Evolutionary conservation across 92 coral and sea anemone species (phyloP), one percentile per base, ranked within the genome.

Genomic region (Hydrozoanthus gracilis): DNA sequence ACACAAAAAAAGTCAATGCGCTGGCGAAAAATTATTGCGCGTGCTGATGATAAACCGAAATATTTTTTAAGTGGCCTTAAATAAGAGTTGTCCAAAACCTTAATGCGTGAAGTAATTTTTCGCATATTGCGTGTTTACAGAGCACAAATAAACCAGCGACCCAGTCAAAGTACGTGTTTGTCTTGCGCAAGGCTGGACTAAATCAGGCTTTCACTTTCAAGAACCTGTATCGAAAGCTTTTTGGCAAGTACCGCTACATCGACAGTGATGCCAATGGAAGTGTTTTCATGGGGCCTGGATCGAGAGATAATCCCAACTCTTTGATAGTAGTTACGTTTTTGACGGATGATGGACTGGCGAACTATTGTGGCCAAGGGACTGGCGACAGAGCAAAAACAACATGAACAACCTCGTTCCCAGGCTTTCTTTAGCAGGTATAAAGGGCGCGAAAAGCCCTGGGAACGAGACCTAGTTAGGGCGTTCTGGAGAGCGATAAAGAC

Each of bases 201-300:
- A 46, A 56, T 3, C 73, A 46, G n/a, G 60, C 73, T 12, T 79
- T n/a, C 73, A 65, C 51, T 8, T 79, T 79, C 54, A 64, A 8
- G 62, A 79, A 16, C 84, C 64, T 8, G 16, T 44, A 16, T 52
- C 50, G 49, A 10, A 16, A 5, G 5, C 5, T 17, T 5, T 51
- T 44, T 55, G 17, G 12, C 11, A 6, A 44, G 0, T 14, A 10
- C 5, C 50, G 50, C 69, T 79, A 62, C 56, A 79, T 79, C 51
- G 46, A 45, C 69, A 79, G 84, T 52, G 48, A 79, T 51, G 72
- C 15, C 17, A 20, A 10, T 50, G 84, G 84, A 47, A 60, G 55
- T 15, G 84, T 35, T 60, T 79, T 62, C 72, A 35, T 79, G 58
- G 84, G 84, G 84, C 73, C 46, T 79, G 74, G 84, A 47, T 18